Base-by-base conservation (phyloP, 1,140 invertebrate species). In the Hycleus phaleratus region DNA sequence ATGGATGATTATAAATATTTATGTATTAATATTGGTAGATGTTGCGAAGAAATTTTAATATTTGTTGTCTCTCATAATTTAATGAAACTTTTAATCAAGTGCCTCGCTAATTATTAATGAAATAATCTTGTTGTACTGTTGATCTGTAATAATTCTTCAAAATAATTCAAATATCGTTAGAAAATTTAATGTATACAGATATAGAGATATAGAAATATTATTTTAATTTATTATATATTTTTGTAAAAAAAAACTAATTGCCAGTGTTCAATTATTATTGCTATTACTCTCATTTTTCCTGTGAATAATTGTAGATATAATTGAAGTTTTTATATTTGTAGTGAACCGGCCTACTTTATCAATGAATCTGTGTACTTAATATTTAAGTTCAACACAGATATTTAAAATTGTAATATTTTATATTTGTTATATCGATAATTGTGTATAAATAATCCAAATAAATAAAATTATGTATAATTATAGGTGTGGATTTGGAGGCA, bases 341-440 rank as follows among this genome's bases (percentile, higher is more conserved):
- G 60, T 62, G 42, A 54, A 62, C 48, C 60, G 60, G 60, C 60
- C 60, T 62, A 62, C 46, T 49, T 58, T 45, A 47, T 53, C 39
- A 38, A 39, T 45, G 12, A n/a, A 61, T 52, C 49, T 61, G 50
- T 61, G 51, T 55, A 61, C 47, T 57, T 61, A 48, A 43, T 49
- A 40, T 44, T 47, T 47, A 57, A 47, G 48, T 53, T 50, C 9
- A 56, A 53, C 51, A 45, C 59, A 60, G 59, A 46, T 56, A 42
- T 48, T 40, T 42, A 11, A 39, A 38, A 11, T 38, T 38, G 11
- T 26, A 24, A 49, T 26, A 3, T 18, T 10, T 26, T 49, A 38
- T 9, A 32, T 26, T 8, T 32, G 8, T 49, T n/a, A 26, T 38
- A 26, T 38, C 26, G 4, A 25, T 49, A 49, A 12, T 10, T n/a